phyloP scores from a whole-genome alignment of 1,140 invertebrate genomes.

The Heliconius hewitsoni region DNA sequence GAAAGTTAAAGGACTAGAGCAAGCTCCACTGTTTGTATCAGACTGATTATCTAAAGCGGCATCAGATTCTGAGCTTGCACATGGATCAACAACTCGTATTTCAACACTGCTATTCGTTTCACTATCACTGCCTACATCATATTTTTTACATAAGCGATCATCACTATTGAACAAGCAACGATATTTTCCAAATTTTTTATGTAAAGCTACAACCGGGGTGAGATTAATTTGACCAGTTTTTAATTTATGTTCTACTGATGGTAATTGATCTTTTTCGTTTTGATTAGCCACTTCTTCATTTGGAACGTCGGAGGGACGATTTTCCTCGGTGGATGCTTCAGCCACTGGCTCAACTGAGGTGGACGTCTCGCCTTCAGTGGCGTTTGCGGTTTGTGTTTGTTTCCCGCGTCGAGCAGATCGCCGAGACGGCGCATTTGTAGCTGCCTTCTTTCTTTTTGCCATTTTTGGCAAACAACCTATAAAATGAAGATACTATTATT shows the following conservation, averaged over 20 bases:
- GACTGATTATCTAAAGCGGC: constrained; percentile 64
- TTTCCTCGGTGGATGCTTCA: constrained; percentile 38
- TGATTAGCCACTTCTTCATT: constrained; percentile 25
- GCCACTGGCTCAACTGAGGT: constrained; percentile 43
- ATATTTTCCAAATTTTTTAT: constrained; percentile 81
- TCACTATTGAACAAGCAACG: constrained; percentile 73
- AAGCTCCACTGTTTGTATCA: constrained; percentile 58
- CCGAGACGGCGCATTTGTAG: constrained; percentile 56
- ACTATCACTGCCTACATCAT: constrained; percentile 76
- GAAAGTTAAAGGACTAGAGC: constrained; percentile 57
- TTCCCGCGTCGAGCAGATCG: constrained; percentile 67
- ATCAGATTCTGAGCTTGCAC: constrained; percentile 78
- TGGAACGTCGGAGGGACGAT: constrained; percentile 39
- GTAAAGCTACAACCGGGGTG: constrained; percentile 60
- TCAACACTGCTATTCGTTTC: constrained; percentile 78
- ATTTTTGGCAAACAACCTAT: constrained; percentile 65
- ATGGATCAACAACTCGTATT: constrained; percentile 74
- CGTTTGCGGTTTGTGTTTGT: constrained; percentile 44
- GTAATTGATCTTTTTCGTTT: constrained; percentile 37
- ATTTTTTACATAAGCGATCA: constrained; percentile 61
- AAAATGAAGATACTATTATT: constrained; percentile 43
- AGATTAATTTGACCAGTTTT: constrained; percentile 46
- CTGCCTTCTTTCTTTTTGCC: constrained; percentile 73
- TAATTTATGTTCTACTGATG: constrained; percentile 36
- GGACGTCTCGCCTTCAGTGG: constrained; percentile 54